Percentiles rank a stretch among this genome's conserved stretches.
Evolutionary conservation across 2,888 invertebrate genomes (phyloP).

Genomic region (Eucera pruinosa): DNA sequence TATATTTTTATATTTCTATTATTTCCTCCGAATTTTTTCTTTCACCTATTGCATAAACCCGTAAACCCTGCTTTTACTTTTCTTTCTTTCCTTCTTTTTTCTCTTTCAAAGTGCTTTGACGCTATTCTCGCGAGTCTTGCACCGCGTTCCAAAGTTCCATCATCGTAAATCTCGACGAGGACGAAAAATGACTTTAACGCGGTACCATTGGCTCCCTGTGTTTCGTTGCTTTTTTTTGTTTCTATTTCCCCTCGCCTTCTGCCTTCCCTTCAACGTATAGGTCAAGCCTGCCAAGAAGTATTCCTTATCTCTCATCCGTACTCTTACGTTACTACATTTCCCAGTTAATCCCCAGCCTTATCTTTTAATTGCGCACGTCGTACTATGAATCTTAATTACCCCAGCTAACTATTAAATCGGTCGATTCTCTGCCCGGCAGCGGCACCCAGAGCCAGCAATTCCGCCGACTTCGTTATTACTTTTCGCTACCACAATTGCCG

Average conservation of each 20-base stretch:
- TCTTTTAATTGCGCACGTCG: constrained; percentile 54
- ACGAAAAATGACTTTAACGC: too few relatives aligned
- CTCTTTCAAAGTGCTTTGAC: not conserved
- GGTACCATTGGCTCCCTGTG: too few relatives aligned
- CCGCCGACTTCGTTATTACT: constrained; percentile 1
- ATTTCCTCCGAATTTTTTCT: too few relatives aligned
- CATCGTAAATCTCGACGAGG: constrained; percentile 16
- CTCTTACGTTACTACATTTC: constrained; percentile 9
- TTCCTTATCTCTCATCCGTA: constrained; percentile 18
- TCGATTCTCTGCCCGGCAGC: not conserved
- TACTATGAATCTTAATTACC: constrained; percentile 66
- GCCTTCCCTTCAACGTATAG: not conserved
- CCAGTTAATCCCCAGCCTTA: constrained; percentile 45
- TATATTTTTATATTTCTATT: too few relatives aligned
- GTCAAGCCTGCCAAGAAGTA: constrained; percentile 18
- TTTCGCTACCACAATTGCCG: constrained; percentile 15
- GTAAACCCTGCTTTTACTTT: too few relatives aligned
- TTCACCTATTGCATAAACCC: too few relatives aligned
- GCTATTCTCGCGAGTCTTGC: not conserved
- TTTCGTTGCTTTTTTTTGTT: constrained; percentile 30
- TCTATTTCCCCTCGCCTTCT: constrained; percentile 3
- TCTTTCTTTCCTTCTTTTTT: too few relatives aligned
- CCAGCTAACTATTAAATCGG: constrained; percentile 61
- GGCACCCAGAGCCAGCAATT: not conserved
- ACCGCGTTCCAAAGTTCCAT: constrained; percentile 22